Evolutionary conservation across 2,797 vertebrate genomes (phyloP).

Genomic region (Parotocinclus haroldoi): DNA sequence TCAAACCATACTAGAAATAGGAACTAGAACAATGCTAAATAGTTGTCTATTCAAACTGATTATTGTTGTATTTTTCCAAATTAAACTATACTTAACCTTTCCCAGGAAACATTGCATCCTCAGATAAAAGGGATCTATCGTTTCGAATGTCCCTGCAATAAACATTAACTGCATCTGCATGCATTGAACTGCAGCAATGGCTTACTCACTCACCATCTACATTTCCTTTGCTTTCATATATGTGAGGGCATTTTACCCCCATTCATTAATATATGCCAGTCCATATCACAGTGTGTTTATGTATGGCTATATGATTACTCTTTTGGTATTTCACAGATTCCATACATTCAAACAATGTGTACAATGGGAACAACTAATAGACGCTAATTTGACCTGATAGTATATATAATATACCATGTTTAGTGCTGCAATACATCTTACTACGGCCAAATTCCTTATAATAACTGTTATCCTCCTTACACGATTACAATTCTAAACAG

Average conservation of each 20-base stretch:
- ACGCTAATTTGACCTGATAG: neutral
- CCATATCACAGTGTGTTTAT: constrained; percentile 68
- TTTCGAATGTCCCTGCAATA: neutral
- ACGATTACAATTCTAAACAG: constrained; percentile 5
- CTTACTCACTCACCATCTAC: constrained; percentile 1
- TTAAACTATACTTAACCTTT: no score
- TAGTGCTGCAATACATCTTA: neutral
- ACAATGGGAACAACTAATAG: constrained; percentile 27
- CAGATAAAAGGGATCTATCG: no score
- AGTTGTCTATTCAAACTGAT: no score
- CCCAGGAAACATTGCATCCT: no score
- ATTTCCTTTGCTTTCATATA: no score
- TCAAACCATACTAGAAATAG: no score
- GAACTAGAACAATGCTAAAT: no score
- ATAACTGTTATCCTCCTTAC: neutral
- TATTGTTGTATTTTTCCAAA: no score
- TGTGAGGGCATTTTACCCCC: no score
- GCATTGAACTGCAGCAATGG: constrained; percentile 19
- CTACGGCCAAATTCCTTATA: neutral
- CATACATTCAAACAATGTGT: constrained; percentile 25
- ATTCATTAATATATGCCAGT: neutral
- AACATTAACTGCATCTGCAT: neutral
- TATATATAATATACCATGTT: constrained; percentile 22
- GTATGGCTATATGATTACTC: constrained; percentile 50
- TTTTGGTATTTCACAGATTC: constrained; percentile 50